Evolutionary conservation across 23 tunicate species (phyloP).

Genomic region (Halocynthia roretzi): DNA sequence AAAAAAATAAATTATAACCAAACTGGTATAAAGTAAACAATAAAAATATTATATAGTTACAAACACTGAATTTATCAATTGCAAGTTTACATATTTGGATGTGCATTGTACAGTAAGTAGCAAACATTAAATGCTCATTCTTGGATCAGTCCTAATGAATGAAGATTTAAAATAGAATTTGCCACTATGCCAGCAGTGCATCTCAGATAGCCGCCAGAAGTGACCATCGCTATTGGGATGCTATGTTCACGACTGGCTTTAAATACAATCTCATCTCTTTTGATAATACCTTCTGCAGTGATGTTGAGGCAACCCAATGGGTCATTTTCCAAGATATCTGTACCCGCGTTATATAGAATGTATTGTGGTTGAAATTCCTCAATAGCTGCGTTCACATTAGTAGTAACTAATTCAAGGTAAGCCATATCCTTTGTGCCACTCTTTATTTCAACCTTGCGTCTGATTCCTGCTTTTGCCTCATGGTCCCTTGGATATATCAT

Average conservation of each 20-base stretch:
- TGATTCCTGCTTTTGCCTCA: conserved; percentile 62
- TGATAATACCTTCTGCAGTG: conserved; percentile 52
- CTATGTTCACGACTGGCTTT: conserved; percentile 19
- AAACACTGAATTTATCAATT: too few relatives aligned
- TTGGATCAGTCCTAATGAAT: conserved; percentile 16
- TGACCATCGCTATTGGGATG: conserved; percentile 82
- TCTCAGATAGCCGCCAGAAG: conserved; percentile 91
- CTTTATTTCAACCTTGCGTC: conserved; percentile 63
- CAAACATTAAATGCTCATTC: background rate
- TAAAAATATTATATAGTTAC: too few relatives aligned
- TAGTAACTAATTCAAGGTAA: conserved; percentile 44
- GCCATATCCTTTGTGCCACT: conserved; percentile 25
- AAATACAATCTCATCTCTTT: conserved; percentile 83
- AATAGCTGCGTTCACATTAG: conserved; percentile 40
- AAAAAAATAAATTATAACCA: too few relatives aligned
- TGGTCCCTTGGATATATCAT: conserved; percentile 77
- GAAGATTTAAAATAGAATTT: conserved; percentile 47
- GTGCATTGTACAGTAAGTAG: background rate
- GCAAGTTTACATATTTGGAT: too few relatives aligned
- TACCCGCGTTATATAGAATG: conserved; percentile 91
- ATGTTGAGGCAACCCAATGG: conserved; percentile 56
- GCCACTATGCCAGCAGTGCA: conserved; percentile 65
- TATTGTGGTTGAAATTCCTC: conserved; percentile 51
- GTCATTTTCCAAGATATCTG: conserved; percentile 75
- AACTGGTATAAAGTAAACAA: too few relatives aligned